phyloP scores from a whole-genome alignment of 2,888 invertebrate species.

The Lissocephala sabroskyi region DNA sequence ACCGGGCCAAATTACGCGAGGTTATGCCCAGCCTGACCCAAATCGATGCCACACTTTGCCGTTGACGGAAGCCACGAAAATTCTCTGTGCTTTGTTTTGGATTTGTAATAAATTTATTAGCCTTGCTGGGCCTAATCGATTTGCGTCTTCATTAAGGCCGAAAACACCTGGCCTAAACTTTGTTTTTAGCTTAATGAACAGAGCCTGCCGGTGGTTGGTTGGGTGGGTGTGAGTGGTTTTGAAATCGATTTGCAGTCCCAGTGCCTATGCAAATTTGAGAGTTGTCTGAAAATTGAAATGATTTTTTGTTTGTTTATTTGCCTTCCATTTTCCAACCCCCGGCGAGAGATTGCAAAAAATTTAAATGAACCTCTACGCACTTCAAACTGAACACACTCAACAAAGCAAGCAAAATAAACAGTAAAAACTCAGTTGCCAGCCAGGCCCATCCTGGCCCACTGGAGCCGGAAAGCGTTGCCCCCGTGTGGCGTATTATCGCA shows the following conservation, averaged over 20 bases:
- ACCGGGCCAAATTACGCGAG: conserved; percentile 4
- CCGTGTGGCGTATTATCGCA: conserved; percentile 48
- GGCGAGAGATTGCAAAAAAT: conserved; percentile 59
- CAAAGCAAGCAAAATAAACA: conserved; percentile 27
- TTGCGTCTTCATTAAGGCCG: no score
- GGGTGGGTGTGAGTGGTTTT: conserved; percentile 27
- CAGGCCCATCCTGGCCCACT: no score
- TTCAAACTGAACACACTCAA: conserved; percentile 14
- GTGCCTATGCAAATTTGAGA: conserved; percentile 38
- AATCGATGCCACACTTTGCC: conserved; percentile 9
- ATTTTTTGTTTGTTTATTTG: conserved; percentile 41
- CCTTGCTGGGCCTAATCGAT: no score
- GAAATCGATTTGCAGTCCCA: conserved; percentile 30
- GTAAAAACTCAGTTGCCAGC: no score
- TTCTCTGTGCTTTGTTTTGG: no score
- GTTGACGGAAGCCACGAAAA: no score
- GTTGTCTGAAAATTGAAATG: conserved; percentile 49
- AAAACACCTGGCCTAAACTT: no score
- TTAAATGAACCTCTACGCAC: conserved; percentile 47
- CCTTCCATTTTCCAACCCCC: conserved; percentile 30
- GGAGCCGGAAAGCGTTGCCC: background rate
- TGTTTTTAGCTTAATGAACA: conserved; percentile 39
- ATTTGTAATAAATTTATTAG: no score
- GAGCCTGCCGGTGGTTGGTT: no score
- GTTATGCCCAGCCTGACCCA: conserved; percentile 1